Conservation (phyloP, 2,888 invertebrate genomes). For the Eugnorisma glareosa region DNA sequence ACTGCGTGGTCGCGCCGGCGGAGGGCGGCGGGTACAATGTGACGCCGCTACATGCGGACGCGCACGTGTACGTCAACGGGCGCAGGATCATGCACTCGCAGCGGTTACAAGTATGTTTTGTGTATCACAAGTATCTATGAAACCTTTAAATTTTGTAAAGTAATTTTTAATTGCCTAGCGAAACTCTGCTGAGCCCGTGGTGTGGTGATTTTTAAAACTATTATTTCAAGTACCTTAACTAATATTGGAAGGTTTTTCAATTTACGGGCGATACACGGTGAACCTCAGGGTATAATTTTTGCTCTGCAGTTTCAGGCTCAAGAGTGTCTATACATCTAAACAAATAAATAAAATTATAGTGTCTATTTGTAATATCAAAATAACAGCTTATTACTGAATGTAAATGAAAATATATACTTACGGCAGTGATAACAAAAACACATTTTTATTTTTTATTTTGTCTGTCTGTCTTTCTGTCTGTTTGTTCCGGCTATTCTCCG, state of each 20-base stretch:
- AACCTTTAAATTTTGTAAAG: not conserved
- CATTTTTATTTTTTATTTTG: too few species aligned
- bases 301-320: not conserved
- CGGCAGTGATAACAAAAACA: too few species aligned
- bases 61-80: conserved; percentile 98
- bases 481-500: too few species aligned
- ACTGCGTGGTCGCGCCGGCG: conserved; percentile 98
- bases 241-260: not conserved
- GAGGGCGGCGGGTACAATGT: conserved; percentile 98
- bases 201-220: not conserved
- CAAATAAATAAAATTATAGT: too few species aligned
- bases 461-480: too few species aligned
- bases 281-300: not conserved
- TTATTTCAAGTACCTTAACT: not conserved
- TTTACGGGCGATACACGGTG: not conserved
- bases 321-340: too few species aligned
- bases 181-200: not conserved
- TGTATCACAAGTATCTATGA: not conserved
- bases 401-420: too few species aligned
- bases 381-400: too few species aligned
- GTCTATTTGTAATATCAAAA: too few species aligned
- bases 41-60: conserved; percentile 97
- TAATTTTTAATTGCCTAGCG: not conserved
- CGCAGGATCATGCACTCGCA: conserved; percentile 98
- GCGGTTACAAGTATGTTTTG: conserved; percentile 93